Evolutionary conservation across 2,888 invertebrate species (phyloP), one percentile per base, ranked within the genome.

Genomic region (Meteorus cinctellus): DNA sequence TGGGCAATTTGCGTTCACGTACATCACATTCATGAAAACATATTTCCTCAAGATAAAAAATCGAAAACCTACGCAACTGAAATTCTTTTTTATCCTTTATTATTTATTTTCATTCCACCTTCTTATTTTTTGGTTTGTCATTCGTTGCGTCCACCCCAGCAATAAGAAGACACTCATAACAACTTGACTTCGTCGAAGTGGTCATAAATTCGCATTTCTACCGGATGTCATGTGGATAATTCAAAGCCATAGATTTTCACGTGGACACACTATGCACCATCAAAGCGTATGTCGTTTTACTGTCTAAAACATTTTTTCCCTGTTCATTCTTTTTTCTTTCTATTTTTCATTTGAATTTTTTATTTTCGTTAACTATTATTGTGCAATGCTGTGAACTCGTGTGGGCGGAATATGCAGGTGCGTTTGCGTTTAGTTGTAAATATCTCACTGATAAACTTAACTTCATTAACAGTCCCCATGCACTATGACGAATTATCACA

Each of bases 331-430:
- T 34, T 24, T 70, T 62, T 60, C n/a, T 36, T 27, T 62, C 12
- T n/a, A 66, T 51, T 60, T 34, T 36, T 27, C 51, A 16, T 34
- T 51, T 51, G 34, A 55, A 68, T 16, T 45, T 74, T 24, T 71
- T 67, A 71, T 51, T 48, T 34, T 45, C 63, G n/a, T 59, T 14
- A 67, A 55, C 24, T 59, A 48, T 41, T 45, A 29, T 68, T 68
- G 65, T 36, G 36, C 48, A 72, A 55, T 55, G n/a, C n/a, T 55
- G 19, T 19, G 62, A 68, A 55, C 51, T 31, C 41, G 72, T 66
- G 77, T 77, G 71, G 77, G 77, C 66, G 74, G 59, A 12, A 41
- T 63, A 51, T 41, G 51, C 74, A 71, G 74, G 74, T 77, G 71
- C 67, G 73, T 27, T 62, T 24, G 66, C 19, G 31, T n/a, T 63